Conservation (phyloP, 2,113 vertebrate species). For the Aythya baeri region DNA sequence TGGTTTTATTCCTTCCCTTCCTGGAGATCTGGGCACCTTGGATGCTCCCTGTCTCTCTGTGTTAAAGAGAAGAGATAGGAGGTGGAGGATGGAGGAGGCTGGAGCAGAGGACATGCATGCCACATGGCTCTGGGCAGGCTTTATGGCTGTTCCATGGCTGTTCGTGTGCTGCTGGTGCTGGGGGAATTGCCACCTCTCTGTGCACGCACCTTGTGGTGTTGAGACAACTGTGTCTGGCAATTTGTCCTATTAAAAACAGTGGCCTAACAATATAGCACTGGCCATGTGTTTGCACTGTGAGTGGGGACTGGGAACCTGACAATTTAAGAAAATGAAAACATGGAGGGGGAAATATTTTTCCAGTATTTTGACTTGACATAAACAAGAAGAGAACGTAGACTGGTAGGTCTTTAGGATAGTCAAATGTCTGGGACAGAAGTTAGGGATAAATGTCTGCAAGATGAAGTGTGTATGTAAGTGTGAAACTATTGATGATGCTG, state of each 20-base stretch:
- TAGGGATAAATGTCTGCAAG: background rate
- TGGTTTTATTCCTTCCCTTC: background rate
- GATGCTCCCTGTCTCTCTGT: background rate
- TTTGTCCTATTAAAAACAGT: background rate
- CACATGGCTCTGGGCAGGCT: background rate
- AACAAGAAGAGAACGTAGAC: background rate
- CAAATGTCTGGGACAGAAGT: background rate
- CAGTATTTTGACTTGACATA: background rate
- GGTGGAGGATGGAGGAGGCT: background rate
- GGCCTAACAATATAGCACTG: background rate
- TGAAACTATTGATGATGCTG: background rate
- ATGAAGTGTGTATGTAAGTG: background rate
- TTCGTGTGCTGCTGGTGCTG: background rate
- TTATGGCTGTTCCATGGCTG: rapidly evolving
- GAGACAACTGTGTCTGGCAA: constrained; percentile 20
- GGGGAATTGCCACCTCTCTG: background rate
- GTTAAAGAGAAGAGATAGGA: background rate
- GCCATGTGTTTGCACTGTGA: background rate
- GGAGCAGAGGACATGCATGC: background rate
- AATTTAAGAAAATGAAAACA: background rate
- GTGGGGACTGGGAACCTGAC: background rate
- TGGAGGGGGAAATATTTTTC: background rate
- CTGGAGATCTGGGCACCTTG: background rate
- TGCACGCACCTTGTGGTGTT: background rate
- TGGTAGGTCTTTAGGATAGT: background rate